Percentiles rank a stretch among this genome's conserved stretches.
These are phyloP conservation scores for Petaurus breviceps DNA, from an alignment of 2,113 vertebrate species.

Conservation along the genomic window DNA sequence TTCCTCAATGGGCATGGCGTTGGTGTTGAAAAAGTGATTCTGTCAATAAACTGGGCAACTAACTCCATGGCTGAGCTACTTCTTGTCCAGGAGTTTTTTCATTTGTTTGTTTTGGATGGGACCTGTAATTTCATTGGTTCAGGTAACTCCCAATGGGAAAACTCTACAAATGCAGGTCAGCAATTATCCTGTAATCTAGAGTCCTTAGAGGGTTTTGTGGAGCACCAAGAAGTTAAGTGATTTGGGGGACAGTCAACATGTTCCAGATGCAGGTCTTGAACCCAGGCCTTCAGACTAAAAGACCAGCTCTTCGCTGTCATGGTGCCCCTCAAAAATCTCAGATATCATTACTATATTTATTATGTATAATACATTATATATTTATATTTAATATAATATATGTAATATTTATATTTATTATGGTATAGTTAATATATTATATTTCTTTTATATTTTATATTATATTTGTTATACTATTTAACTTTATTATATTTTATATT, in stretches of 20 bases:
- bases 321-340: not conserved
- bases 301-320: not conserved
- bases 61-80: not conserved
- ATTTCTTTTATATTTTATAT: too few species aligned
- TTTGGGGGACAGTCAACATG: not conserved
- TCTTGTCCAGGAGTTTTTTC: not conserved
- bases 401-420: too few species aligned
- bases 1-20: not conserved
- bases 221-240: not conserved
- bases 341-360: not conserved
- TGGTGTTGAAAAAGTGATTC: not conserved
- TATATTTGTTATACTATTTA: too few species aligned
- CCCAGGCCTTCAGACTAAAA: not conserved
- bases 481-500: too few species aligned
- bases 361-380: not conserved
- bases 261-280: not conserved
- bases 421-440: too few species aligned
- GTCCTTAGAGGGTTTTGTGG: not conserved
- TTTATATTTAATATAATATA: too few species aligned
- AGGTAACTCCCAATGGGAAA: not conserved
- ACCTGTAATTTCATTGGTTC: not conserved
- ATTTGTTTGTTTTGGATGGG: not conserved
- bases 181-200: not conserved
- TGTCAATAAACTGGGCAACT: not conserved
- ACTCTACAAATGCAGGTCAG: not conserved